phyloP scores from a whole-genome alignment of 2,797 vertebrate genomes.

The Ctenochaetus hawaiiensis region DNA sequence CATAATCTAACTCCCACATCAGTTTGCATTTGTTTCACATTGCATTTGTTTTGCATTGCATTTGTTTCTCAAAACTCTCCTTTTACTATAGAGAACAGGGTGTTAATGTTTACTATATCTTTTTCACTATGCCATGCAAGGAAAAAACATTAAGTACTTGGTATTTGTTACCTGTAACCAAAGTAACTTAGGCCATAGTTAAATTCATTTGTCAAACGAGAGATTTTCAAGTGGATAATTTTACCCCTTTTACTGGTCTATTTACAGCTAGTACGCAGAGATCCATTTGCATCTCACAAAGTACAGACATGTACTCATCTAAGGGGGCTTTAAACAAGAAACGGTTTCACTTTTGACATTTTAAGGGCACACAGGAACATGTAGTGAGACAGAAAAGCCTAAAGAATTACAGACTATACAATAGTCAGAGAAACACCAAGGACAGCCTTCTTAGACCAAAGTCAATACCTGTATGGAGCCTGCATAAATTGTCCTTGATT shows the following conservation, averaged over 20 bases:
- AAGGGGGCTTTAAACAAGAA: slow-evolving; percentile 16
- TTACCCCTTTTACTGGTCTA: slow-evolving; percentile 20
- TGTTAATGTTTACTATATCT: not conserved
- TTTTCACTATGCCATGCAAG: not conserved
- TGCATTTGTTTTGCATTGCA: not conserved
- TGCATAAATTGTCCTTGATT: slow-evolving; percentile 23
- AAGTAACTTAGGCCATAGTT: slow-evolving; percentile 19
- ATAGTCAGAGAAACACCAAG: slow-evolving; percentile 9
- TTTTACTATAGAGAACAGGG: not conserved
- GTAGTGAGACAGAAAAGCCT: slow-evolving; percentile 2
- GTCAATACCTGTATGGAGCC: slow-evolving; percentile 24
- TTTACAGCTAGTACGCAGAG: not conserved
- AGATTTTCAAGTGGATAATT: slow-evolving; percentile 25
- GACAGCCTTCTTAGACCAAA: slow-evolving; percentile 17
- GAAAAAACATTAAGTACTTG: slow-evolving; percentile 6
- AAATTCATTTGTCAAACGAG: slow-evolving; percentile 25
- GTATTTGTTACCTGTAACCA: slow-evolving; percentile 7
- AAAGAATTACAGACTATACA: slow-evolving; percentile 6
- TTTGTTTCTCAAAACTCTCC: not conserved
- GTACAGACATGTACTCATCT: slow-evolving; percentile 21
- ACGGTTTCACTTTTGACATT: slow-evolving; percentile 36
- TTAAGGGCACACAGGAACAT: slow-evolving; percentile 17
- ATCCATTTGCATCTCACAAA: slow-evolving; percentile 17
- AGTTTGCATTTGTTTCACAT: not conserved
- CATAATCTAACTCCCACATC: not conserved